Base-by-base conservation (phyloP, 1,140 invertebrate species). In the Gryon sp. region DNA sequence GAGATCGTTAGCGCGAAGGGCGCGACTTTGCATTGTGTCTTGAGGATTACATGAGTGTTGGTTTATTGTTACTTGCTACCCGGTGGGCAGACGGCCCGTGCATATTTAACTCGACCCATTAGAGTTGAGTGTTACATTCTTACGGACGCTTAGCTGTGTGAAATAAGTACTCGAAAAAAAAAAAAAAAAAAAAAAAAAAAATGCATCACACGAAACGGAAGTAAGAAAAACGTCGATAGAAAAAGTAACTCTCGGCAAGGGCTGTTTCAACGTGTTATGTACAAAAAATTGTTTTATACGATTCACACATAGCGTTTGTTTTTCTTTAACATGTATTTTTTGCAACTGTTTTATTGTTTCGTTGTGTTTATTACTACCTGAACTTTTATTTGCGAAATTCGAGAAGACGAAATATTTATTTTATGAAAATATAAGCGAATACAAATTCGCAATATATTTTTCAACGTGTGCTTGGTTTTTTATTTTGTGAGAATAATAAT, bases 51-150 rank as follows among this genome's bases (percentile, higher is more conserved):
- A 76, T 78, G 80, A 88, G 87, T 89, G 86, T 89, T 87, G 73
- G 85, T 87, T 88, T 88, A 89, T 89, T 87, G 87, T 89, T 89
- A 89, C 81, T 82, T 78, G 81, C 81, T 84, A 83, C 82, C 86
- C 84, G 80, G 59, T 89, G 86, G 87, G 83, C 83, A 87, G 73
- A 60, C 73, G 66, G 16, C 34, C 50, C 76, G 74, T 87, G 66
- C 82, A 88, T 87, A 86, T 86, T 89, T 85, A 80, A 87, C 60
- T 24, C 18, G 48, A 55, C 57, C 83, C 77, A 84, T 87, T 86
- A 84, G 78, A 38, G 55, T 40, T 55, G 59, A 53, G 52, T 19
- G 14, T 24, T 24, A 66, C 48, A 62, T 55, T 72, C 40, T 72
- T 63, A 41, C 19, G 6, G 50, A 53, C 50, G 38, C 50, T 69